Percentiles rank a stretch among this genome's conserved stretches.
These are phyloP conservation scores for Leptopilina boulardi DNA, from an alignment of 1,140 invertebrate species.

Conservation along the genomic window DNA sequence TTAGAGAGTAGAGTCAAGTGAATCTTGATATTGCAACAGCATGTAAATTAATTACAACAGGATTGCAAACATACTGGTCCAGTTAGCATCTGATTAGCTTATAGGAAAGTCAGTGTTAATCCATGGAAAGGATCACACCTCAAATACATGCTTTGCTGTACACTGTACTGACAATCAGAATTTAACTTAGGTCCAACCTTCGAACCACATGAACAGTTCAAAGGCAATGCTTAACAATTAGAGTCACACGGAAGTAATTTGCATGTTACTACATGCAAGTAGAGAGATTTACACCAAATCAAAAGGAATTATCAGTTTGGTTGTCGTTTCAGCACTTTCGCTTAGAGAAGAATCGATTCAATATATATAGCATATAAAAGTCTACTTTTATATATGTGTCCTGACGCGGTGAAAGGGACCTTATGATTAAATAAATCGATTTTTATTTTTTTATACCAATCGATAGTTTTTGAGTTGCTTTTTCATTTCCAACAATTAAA, in stretches of 20 bases:
- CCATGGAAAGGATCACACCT: not conserved
- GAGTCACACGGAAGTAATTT: conserved; percentile 54
- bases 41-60: too few species aligned
- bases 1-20: too few species aligned
- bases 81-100: not conserved
- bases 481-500: too few species aligned
- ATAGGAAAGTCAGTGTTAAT: not conserved
- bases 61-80: too few species aligned
- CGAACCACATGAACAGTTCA: not conserved
- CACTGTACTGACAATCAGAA: conserved; percentile 51
- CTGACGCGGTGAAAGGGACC: too few species aligned
- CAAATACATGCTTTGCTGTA: conserved; percentile 52
- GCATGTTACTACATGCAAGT: conserved; percentile 51
- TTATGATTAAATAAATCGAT: too few species aligned
- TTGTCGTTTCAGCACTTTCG: not conserved
- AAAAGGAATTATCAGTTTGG: conserved; percentile 36
- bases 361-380: not conserved
- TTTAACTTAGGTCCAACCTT: conserved; percentile 51
- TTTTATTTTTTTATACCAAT: too few species aligned
- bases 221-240: conserved; percentile 39
- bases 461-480: too few species aligned
- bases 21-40: not conserved
- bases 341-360: not conserved
- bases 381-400: too few species aligned
- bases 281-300: conserved; percentile 54